These are phyloP conservation scores for Crotalus helleri DNA, from an alignment of 2,113 vertebrate species.

Conservation along the genomic window DNA sequence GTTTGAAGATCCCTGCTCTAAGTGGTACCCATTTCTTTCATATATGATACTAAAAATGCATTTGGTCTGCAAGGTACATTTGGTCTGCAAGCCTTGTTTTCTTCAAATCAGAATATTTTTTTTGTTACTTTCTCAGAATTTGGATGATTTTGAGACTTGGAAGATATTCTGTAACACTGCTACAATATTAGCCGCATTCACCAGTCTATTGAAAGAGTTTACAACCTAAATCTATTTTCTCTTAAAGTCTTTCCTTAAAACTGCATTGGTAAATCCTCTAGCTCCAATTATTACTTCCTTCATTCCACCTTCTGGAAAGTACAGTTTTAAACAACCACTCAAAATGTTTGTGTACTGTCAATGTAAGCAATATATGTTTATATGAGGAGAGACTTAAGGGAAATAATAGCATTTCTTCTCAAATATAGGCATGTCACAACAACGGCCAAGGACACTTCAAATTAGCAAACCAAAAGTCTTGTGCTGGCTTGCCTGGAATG, in stretches of 20 bases:
- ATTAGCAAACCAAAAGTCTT: conserved; percentile 2
- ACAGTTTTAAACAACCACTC: conserved; percentile 1
- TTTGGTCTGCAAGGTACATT: not conserved
- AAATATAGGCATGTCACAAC: conserved; percentile 3
- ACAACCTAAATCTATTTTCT: not conserved
- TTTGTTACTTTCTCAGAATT: not conserved
- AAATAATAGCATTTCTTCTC: not conserved
- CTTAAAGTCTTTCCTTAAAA: not conserved
- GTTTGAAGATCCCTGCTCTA: not conserved
- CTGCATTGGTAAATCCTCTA: not conserved
- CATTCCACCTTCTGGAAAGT: rapidly evolving
- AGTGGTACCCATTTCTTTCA: not conserved
- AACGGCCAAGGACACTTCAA: not conserved
- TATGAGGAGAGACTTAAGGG: not conserved
- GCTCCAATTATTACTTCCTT: not conserved
- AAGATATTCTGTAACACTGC: not conserved
- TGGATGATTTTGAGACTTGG: not conserved
- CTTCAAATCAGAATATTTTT: not conserved
- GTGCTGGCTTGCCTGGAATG: not conserved
- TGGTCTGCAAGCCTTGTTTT: not conserved
- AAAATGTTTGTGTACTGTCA: not conserved
- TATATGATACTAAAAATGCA: not conserved
- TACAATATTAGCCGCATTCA: not conserved
- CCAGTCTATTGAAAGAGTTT: not conserved
- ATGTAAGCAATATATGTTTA: conserved; percentile 29